phyloP scores from a whole-genome alignment of 2,888 invertebrate genomes.

The Pinctada fucata region DNA sequence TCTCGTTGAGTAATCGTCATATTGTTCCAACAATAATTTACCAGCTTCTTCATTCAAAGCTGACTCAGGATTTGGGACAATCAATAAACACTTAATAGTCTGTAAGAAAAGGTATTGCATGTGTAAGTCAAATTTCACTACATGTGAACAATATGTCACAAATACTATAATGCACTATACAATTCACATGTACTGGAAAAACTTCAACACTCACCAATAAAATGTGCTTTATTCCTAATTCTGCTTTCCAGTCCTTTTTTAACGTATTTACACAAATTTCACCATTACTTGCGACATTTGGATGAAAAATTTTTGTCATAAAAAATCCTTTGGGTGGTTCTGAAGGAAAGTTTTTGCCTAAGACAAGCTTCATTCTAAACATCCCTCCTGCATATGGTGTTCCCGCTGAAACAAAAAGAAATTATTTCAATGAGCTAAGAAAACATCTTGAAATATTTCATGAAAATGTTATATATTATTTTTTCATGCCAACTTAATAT shows the following conservation, averaged over 20 bases:
- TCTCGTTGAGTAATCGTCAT: slow-evolving; percentile 92
- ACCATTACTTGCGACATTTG: slow-evolving; percentile 93
- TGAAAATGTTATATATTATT: neutral
- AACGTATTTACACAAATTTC: slow-evolving; percentile 98
- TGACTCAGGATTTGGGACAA: slow-evolving; percentile 97
- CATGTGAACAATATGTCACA: too few relatives aligned
- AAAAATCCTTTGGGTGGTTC: slow-evolving; percentile 94
- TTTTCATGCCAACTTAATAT: too few relatives aligned
- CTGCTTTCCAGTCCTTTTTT: slow-evolving; percentile 97
- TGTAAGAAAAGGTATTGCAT: slow-evolving; percentile 66
- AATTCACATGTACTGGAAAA: neutral
- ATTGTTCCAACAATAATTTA: slow-evolving; percentile 92
- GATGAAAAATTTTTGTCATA: slow-evolving; percentile 97
- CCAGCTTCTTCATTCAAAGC: slow-evolving; percentile 98
- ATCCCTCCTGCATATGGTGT: slow-evolving; percentile 94
- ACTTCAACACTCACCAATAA: slow-evolving; percentile 82
- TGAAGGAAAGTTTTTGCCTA: slow-evolving; percentile 94
- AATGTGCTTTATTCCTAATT: slow-evolving; percentile 96
- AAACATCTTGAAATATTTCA: neutral
- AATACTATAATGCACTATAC: too few relatives aligned
- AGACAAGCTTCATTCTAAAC: slow-evolving; percentile 91
- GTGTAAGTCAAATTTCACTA: too few relatives aligned
- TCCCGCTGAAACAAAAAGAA: slow-evolving; percentile 81
- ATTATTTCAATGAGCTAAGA: neutral
- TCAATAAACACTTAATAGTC: slow-evolving; percentile 95